phyloP scores from a whole-genome alignment of 1,140 invertebrate genomes.

The Drosophila sp. region DNA sequence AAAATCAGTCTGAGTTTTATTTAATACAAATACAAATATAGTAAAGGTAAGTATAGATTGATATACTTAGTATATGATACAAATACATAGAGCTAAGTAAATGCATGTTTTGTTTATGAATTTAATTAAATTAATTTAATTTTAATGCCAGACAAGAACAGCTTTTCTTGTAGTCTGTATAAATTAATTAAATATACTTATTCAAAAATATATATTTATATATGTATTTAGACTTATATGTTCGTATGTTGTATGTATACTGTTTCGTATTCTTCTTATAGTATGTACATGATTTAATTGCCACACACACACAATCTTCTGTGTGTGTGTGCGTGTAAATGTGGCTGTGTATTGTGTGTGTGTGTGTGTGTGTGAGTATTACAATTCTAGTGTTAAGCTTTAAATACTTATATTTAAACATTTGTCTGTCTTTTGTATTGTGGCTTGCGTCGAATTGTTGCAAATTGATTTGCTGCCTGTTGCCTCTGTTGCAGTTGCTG shows the following conservation, averaged over 20 bases:
- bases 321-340: slow-evolving; percentile 8
- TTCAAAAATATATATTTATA: slow-evolving; percentile 50
- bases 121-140: slow-evolving; percentile 33
- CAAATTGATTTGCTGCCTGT: slow-evolving; percentile 61
- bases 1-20: slow-evolving; percentile 79
- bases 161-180: neutral
- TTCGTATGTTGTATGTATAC: slow-evolving; percentile 23
- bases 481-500: slow-evolving; percentile 49
- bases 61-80: slow-evolving; percentile 32
- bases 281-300: slow-evolving; percentile 32
- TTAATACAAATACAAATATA: slow-evolving; percentile 57
- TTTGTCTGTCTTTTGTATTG: slow-evolving; percentile 62
- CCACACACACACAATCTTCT: neutral
- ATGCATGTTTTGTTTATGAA: slow-evolving; percentile 41
- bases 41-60: slow-evolving; percentile 34
- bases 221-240: slow-evolving; percentile 15
- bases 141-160: slow-evolving; percentile 8
- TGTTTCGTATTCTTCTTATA: slow-evolving; percentile 13
- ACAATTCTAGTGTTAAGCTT: slow-evolving; percentile 19
- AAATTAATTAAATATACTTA: slow-evolving; percentile 57
- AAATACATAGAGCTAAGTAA: slow-evolving; percentile 44
- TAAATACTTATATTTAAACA: slow-evolving; percentile 30
- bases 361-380: slow-evolving; percentile 23
- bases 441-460: slow-evolving; percentile 70
- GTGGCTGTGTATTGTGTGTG: neutral